Conservation (phyloP, 2,888 invertebrate species). For the Pterostichus madidus region DNA sequence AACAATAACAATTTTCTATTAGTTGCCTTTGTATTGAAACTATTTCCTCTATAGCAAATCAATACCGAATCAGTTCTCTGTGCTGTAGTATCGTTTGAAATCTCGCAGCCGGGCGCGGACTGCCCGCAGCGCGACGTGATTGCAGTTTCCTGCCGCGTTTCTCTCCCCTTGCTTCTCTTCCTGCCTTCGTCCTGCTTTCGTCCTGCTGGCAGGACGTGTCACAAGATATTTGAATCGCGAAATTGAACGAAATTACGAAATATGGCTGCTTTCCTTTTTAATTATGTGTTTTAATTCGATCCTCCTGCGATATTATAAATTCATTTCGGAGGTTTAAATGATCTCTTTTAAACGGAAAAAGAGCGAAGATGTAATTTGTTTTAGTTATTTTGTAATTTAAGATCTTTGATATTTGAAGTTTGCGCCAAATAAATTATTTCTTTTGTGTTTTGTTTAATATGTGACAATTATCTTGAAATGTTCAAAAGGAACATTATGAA, state of each 20-base stretch:
- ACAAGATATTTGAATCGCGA: slow-evolving; percentile 59
- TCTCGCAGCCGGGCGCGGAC: slow-evolving; percentile 5
- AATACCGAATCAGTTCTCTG: not conserved
- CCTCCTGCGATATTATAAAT: slow-evolving; percentile 58
- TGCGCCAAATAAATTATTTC: too few species aligned
- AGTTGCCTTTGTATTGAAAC: not conserved
- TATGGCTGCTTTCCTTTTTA: slow-evolving; percentile 52
- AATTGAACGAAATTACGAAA: slow-evolving; percentile 37
- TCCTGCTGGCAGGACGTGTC: slow-evolving; percentile 23
- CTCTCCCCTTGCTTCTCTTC: not conserved
- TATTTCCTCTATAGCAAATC: not conserved
- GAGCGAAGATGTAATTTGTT: slow-evolving; percentile 24
- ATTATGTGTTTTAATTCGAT: slow-evolving; percentile 61
- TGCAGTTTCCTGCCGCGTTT: slow-evolving; percentile 35
- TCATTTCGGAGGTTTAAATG: slow-evolving; percentile 33
- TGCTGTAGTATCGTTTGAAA: not conserved
- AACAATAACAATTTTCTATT: not conserved
- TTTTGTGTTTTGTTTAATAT: too few species aligned
- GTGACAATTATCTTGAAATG: too few species aligned
- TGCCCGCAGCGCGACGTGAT: slow-evolving; percentile 39
- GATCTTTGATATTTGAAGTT: not conserved
- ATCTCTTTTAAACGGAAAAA: not conserved
- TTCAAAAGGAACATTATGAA: too few species aligned
- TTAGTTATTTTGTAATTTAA: slow-evolving; percentile 26
- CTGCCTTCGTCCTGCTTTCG: not conserved